Evolutionary conservation across 2,888 invertebrate species (phyloP), one percentile per base, ranked within the genome.

Genomic region (Drosophila yooni): DNA sequence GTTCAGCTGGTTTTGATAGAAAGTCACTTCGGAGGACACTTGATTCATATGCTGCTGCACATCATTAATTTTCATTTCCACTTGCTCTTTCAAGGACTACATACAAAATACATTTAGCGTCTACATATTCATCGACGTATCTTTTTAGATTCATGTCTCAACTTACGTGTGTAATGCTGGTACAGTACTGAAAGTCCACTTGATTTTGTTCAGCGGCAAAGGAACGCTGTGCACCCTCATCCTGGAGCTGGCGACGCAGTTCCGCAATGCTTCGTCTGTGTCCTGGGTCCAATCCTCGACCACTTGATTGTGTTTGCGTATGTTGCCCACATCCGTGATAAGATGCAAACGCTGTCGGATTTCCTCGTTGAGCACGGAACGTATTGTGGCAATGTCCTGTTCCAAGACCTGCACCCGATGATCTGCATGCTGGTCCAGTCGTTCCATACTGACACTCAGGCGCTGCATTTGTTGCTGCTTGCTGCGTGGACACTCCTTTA

Each of bases 161-260:
- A 34, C 70, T 63, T 40, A 91, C 91, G 87, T 94, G 94, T 0
- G 94, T 89, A 57, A 94, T 73, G 73, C 94, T 94, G 72, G 94
- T 94, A 64, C 94, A 94, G 77, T 94, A 94, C 88, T 94, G 94
- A 46, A 94, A 83, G 71, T 95, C 95, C 56, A 94, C 94, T 70
- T 94, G 94, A 74, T 94, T 94, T 91, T 94, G 94, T 10, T 94
- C 94, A 0, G 94, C 92, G 91, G 94, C 94, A 86, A 94, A 94
- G 1, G 93, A 93, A 0, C 94, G 90, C 4, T 94, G 89, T 13
- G 94, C 93, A 0, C 94, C 93, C 81, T 95, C 95, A 52, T 94
- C 94, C 10, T 94, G 94, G 1, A 95, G 92, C 0, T 94, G 93
- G 0, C 93, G 93, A 3, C 94, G 89, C 13, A 95, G 81, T 0